Conservation (phyloP, 2,797 vertebrate genomes). For the Pangasius macronema region DNA sequence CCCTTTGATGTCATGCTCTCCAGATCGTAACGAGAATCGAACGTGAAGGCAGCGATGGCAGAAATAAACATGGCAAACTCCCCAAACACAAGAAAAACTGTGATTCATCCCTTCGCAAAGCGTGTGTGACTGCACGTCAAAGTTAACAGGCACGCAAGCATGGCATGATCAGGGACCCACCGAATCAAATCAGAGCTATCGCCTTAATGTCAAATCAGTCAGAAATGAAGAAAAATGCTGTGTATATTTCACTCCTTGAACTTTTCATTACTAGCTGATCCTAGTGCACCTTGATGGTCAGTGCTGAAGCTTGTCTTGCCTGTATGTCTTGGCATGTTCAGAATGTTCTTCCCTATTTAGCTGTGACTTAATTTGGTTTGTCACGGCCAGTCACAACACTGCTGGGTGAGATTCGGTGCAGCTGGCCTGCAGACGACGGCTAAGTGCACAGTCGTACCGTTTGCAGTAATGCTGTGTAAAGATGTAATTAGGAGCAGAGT, state of each 20-base stretch:
- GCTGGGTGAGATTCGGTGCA: conserved; percentile 24
- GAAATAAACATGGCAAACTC: conserved; percentile 42
- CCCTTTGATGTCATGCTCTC: conserved; percentile 39
- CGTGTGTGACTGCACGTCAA: conserved; percentile 54
- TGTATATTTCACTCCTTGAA: conserved; percentile 27
- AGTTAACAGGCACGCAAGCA: conserved; percentile 38
- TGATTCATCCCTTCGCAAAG: conserved; percentile 59
- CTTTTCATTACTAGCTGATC: not conserved
- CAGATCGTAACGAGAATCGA: conserved; percentile 43
- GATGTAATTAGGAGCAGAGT: conserved; percentile 54
- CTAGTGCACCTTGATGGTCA: not conserved
- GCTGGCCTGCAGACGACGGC: conserved; percentile 25
- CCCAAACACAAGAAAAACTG: conserved; percentile 39
- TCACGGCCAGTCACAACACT: conserved; percentile 15
- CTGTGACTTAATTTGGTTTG: conserved; percentile 16
- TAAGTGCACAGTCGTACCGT: conserved; percentile 20
- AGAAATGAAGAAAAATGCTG: conserved; percentile 56
- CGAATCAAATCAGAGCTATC: conserved; percentile 30
- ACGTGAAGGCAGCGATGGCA: conserved; percentile 41
- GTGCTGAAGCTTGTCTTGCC: not conserved
- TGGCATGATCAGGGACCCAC: conserved; percentile 22
- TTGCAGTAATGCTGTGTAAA: conserved; percentile 48
- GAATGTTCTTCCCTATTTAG: conserved; percentile 2
- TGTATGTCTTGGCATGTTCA: not conserved
- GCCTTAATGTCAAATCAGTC: conserved; percentile 31